Percentiles rank a stretch among this genome's conserved stretches.
These are phyloP conservation scores for Peribatodes rhomboidaria DNA, from an alignment of 2,888 invertebrate genomes.

Conservation along the genomic window DNA sequence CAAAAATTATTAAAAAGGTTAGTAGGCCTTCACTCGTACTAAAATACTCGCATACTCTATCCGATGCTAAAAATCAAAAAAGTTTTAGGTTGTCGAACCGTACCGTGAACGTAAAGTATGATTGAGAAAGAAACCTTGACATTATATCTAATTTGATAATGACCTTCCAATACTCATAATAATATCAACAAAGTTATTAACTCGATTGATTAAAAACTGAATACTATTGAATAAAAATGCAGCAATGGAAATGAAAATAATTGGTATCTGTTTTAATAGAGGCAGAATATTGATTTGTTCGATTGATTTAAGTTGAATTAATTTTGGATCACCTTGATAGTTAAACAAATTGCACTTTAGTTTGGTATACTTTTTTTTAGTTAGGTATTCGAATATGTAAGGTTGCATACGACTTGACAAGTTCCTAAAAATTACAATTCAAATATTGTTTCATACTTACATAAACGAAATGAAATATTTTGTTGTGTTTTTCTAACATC, in stretches of 20 bases:
- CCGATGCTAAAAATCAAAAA: not conserved
- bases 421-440: too few relatives aligned
- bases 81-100: constrained; percentile 38
- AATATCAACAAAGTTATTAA: constrained; percentile 6
- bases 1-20: too few relatives aligned
- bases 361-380: too few relatives aligned
- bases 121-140: constrained; percentile 39
- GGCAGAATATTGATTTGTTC: not conserved
- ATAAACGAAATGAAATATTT: too few relatives aligned
- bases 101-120: constrained; percentile 30
- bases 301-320: not conserved
- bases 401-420: too few relatives aligned
- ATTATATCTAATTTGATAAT: constrained; percentile 34
- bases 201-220: not conserved
- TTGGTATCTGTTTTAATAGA: not conserved
- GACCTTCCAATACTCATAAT: constrained; percentile 29
- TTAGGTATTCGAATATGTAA: too few relatives aligned
- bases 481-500: too few relatives aligned
- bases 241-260: not conserved
- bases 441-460: too few relatives aligned
- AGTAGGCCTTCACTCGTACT: too few relatives aligned
- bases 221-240: not conserved
- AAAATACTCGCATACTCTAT: not conserved
- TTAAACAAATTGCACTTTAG: not conserved
- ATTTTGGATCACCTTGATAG: not conserved